Percentiles rank a stretch among this genome's conserved stretches.
These are phyloP conservation scores for Chelonus formosanus DNA, from an alignment of 2,888 invertebrate genomes.

Conservation along the genomic window DNA sequence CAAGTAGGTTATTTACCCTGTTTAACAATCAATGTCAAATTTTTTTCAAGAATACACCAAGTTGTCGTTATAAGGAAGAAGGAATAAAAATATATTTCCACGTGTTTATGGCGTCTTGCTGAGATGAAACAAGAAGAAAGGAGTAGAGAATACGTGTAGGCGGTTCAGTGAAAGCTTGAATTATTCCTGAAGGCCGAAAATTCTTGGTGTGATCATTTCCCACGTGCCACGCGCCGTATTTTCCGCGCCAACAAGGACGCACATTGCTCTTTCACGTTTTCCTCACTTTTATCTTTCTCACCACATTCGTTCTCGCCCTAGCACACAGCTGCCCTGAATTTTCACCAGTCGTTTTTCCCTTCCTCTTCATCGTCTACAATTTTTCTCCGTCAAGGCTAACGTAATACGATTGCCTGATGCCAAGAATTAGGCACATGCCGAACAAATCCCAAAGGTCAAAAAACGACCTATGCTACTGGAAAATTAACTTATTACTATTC, in stretches of 20 bases:
- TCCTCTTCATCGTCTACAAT: constrained; percentile 5
- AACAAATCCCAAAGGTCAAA: neutral
- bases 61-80: too few relatives aligned
- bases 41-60: too few relatives aligned
- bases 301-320: constrained; percentile 7
- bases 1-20: too few relatives aligned
- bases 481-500: constrained; percentile 7
- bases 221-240: constrained; percentile 35
- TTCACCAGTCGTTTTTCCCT: constrained; percentile 6
- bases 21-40: too few relatives aligned
- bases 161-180: constrained; percentile 29
- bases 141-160: constrained; percentile 11
- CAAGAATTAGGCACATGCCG: constrained; percentile 4
- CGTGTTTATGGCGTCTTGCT: neutral
- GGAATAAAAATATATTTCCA: neutral
- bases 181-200: constrained; percentile 36
- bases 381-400: constrained; percentile 18
- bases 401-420: constrained; percentile 7
- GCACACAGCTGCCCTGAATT: constrained; percentile 22
- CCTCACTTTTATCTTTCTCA: constrained; percentile 17
- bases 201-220: constrained; percentile 30
- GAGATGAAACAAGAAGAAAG: constrained; percentile 3
- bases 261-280: constrained; percentile 34
- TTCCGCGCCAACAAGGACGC: constrained; percentile 29
- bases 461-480: constrained; percentile 7